These are phyloP conservation scores for Stramonita haemastoma DNA, from an alignment of 2,888 invertebrate genomes.

Conservation along the genomic window DNA sequence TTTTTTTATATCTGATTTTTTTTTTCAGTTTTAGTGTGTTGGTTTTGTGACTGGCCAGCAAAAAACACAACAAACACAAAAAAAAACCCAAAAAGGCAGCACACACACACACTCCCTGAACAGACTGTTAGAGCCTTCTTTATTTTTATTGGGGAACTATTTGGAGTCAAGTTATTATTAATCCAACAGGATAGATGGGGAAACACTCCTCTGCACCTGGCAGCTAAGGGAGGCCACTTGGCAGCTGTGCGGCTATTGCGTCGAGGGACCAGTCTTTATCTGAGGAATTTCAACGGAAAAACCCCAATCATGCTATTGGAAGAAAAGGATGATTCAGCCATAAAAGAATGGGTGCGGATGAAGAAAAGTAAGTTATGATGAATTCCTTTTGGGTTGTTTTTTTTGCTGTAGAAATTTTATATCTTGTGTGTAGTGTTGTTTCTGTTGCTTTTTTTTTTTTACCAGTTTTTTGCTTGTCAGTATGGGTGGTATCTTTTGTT, in stretches of 20 bases:
- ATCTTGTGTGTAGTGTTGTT: background rate
- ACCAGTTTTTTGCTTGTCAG: background rate
- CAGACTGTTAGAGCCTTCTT: no score
- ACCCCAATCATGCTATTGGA: constrained; percentile 40
- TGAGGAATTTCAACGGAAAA: constrained; percentile 28
- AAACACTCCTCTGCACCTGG: constrained; percentile 46
- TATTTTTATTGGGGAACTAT: no score
- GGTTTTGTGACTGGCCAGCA: no score
- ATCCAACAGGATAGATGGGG: constrained; percentile 42
- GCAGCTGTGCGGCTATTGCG: constrained; percentile 40
- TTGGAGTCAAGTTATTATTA: no score
- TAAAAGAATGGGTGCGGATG: constrained; percentile 39
- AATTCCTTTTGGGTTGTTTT: background rate
- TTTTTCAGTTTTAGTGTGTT: no score
- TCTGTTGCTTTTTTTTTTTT: no score
- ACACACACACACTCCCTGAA: no score
- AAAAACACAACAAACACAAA: no score
- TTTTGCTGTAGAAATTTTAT: no score
- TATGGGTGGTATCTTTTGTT: background rate
- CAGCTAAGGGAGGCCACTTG: constrained; percentile 45
- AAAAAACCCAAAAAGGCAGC: no score
- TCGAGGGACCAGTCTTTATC: constrained; percentile 31
- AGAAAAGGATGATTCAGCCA: constrained; percentile 24
- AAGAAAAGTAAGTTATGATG: constrained; percentile 35
- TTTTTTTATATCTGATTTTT: no score